A percentile compares a stretch with the other conserved stretches of the same genome.
Conservation (phyloP, 2,888 invertebrate species). For the Abscondita cerata region DNA sequence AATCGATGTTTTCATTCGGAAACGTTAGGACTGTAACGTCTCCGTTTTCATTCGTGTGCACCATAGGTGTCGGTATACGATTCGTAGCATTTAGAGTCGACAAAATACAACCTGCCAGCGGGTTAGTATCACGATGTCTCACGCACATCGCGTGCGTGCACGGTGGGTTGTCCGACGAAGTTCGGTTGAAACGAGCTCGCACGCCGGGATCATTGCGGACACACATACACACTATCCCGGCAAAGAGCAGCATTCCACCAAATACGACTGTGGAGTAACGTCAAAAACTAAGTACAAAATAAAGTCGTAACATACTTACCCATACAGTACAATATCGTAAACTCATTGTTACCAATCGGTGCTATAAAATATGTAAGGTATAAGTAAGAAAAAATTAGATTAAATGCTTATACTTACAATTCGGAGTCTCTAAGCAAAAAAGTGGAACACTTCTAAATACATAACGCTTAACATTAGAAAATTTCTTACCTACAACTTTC, state of each 20-base stretch:
- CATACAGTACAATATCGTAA: slow-evolving; percentile 7
- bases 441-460: background rate
- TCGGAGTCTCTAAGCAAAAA: background rate
- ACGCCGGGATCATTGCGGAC: slow-evolving; percentile 13
- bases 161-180: background rate
- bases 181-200: slow-evolving; percentile 1
- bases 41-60: slow-evolving; percentile 1
- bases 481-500: background rate
- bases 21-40: slow-evolving; percentile 8
- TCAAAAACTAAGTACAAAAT: background rate
- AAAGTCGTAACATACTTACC: background rate
- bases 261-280: background rate
- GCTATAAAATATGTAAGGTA: background rate
- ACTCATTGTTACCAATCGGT: background rate
- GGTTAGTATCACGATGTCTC: slow-evolving; percentile 6
- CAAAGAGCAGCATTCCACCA: slow-evolving; percentile 12
- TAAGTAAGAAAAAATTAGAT: background rate
- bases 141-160: slow-evolving; percentile 12
- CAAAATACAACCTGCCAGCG: slow-evolving; percentile 8
- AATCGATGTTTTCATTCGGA: slow-evolving; percentile 6
- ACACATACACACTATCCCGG: slow-evolving; percentile 18
- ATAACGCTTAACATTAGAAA: background rate
- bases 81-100: background rate
- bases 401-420: no score
- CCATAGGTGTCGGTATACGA: slow-evolving; percentile 4